Evolutionary conservation across 2,113 vertebrate genomes (phyloP).

Genomic region (Cyrtonyx montezumae): DNA sequence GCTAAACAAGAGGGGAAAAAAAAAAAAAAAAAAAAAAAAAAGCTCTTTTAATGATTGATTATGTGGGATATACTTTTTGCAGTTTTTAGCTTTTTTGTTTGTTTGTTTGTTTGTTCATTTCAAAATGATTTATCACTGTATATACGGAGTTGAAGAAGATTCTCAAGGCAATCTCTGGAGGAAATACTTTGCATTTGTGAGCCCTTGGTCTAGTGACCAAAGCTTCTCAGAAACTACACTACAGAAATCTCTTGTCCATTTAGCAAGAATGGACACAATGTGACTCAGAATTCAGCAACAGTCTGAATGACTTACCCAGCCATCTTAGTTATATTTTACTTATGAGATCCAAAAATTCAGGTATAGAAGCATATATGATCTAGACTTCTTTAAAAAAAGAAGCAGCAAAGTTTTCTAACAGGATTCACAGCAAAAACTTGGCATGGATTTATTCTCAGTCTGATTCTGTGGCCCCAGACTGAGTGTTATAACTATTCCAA

Average conservation of each 20-base stretch:
- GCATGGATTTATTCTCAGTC: background rate
- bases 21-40: background rate
- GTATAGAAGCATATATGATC: background rate
- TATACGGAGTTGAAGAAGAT: background rate
- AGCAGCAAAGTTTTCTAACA: background rate
- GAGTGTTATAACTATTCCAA: background rate
- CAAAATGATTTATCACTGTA: background rate
- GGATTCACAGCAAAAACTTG: background rate
- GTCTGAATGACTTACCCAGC: background rate
- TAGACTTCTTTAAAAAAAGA: background rate
- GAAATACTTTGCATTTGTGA: fast-evolving
- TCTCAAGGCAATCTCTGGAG: background rate
- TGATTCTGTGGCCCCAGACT: background rate
- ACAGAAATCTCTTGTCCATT: background rate
- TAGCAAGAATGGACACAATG: background rate
- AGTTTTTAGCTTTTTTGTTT: no score
- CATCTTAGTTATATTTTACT: background rate
- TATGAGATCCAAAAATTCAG: background rate
- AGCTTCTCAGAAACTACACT: background rate
- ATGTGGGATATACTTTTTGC: background rate
- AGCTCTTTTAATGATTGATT: background rate
- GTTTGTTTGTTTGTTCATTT: background rate
- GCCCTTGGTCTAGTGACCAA: background rate
- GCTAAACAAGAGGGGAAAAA: no score
- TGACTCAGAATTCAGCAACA: background rate